phyloP scores from a whole-genome alignment of 2,797 vertebrate species.

The Pangasius sanitwongsei region DNA sequence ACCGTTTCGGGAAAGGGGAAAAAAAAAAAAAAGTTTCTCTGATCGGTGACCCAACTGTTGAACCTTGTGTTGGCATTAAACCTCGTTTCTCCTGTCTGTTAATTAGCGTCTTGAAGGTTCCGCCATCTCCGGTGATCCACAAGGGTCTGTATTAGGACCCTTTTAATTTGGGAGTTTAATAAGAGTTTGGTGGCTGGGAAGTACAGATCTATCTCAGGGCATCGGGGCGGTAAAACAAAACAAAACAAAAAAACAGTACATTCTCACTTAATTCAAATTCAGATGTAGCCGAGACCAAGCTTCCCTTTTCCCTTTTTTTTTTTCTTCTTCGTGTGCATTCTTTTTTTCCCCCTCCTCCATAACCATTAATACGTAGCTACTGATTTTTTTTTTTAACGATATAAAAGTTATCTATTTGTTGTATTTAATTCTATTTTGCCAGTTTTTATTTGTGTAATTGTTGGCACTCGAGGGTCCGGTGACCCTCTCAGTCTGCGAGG shows the following conservation, averaged over 20 bases:
- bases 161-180: conserved; percentile 16
- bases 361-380: conserved; percentile 62
- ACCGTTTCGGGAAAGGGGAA: neutral
- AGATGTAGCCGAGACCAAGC: conserved; percentile 67
- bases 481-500: conserved; percentile 21
- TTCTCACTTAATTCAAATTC: conserved; percentile 51
- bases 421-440: conserved; percentile 75
- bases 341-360: conserved; percentile 36
- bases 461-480: conserved; percentile 44
- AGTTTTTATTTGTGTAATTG: conserved; percentile 58
- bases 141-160: neutral
- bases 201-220: conserved; percentile 68
- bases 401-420: conserved; percentile 51
- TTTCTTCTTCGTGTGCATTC: conserved; percentile 47
- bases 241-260: conserved; percentile 22
- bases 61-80: conserved; percentile 21
- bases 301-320: conserved; percentile 49
- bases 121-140: conserved; percentile 4
- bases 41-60: conserved; percentile 10
- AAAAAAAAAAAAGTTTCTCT: neutral
- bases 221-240: conserved; percentile 58
- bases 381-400: conserved; percentile 68
- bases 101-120: conserved; percentile 18
- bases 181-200: conserved; percentile 33
- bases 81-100: conserved; percentile 20